phyloP scores from a whole-genome alignment of 2,888 invertebrate genomes.

The Melanophora roralis region DNA sequence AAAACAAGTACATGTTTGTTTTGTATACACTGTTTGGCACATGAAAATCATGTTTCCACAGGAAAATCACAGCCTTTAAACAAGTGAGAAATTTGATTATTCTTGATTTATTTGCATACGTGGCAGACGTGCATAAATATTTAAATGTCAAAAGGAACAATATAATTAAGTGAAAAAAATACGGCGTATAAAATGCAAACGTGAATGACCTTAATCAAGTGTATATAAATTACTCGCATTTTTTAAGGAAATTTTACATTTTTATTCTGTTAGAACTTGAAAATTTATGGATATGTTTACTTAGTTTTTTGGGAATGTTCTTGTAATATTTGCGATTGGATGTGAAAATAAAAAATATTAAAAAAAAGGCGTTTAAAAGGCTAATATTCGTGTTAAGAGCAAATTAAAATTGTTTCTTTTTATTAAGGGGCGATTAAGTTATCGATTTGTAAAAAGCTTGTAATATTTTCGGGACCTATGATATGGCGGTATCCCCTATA shows the following conservation, averaged over 20 bases:
- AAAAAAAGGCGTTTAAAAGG: too few relatives aligned
- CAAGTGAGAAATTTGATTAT: conserved; percentile 6
- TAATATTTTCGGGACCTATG: too few relatives aligned
- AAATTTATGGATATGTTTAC: not conserved
- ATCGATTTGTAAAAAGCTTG: too few relatives aligned
- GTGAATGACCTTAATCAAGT: conserved; percentile 50
- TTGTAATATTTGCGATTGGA: not conserved
- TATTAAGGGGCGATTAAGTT: too few relatives aligned
- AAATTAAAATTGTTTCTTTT: too few relatives aligned
- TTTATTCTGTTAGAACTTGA: not conserved
- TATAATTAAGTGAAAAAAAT: not conserved
- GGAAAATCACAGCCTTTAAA: conserved; percentile 24
- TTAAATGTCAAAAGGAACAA: not conserved
- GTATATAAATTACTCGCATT: conserved; percentile 50
- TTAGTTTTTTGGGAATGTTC: conserved; percentile 2
- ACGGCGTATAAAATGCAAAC: conserved; percentile 2
- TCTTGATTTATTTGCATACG: conserved; percentile 7
- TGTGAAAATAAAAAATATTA: not conserved
- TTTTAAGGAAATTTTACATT: conserved; percentile 1
- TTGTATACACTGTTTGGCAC: conserved; percentile 11
- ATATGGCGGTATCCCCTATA: too few relatives aligned
- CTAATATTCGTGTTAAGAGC: too few relatives aligned
- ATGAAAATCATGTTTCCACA: not conserved
- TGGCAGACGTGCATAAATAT: conserved; percentile 27
- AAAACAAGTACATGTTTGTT: not conserved